A percentile compares a stretch with the other conserved stretches of the same genome.
Conservation (phyloP, 2,888 invertebrate genomes). For the Lepeophtheirus nordmannii region DNA sequence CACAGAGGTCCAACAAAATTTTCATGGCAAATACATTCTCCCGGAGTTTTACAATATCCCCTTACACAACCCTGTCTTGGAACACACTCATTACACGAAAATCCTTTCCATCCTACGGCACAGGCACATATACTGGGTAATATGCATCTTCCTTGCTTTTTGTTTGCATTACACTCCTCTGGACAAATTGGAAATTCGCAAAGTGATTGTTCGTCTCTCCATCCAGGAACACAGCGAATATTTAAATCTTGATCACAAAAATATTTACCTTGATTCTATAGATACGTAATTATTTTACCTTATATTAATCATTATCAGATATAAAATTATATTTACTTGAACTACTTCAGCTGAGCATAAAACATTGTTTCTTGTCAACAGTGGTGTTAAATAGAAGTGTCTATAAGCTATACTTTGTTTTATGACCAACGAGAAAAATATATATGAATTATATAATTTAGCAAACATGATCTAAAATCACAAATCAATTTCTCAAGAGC, state of each 20-base stretch:
- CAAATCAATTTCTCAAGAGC: too few species aligned
- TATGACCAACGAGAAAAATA: too few species aligned
- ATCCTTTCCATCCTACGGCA: not conserved
- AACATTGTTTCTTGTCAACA: not conserved
- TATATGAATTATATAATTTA: too few species aligned
- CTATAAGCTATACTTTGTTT: too few species aligned
- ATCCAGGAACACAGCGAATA: constrained; percentile 5
- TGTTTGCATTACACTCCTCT: not conserved
- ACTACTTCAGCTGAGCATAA: not conserved
- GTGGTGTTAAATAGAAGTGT: not conserved
- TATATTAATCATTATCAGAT: too few species aligned
- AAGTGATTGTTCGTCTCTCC: not conserved
- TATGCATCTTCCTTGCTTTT: not conserved
- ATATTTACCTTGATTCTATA: not conserved
- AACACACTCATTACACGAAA: not conserved
- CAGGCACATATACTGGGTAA: not conserved
- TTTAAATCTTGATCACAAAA: constrained; percentile 4
- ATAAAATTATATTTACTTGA: not conserved
- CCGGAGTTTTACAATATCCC: not conserved
- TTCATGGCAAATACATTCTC: not conserved
- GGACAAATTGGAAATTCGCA: not conserved
- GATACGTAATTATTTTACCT: not conserved
- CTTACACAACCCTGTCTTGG: not conserved
- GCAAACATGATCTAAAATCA: too few species aligned
- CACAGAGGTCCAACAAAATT: not conserved